phyloP scores from a whole-genome alignment of 2,888 invertebrate genomes.

The Sussaba pulchella region DNA sequence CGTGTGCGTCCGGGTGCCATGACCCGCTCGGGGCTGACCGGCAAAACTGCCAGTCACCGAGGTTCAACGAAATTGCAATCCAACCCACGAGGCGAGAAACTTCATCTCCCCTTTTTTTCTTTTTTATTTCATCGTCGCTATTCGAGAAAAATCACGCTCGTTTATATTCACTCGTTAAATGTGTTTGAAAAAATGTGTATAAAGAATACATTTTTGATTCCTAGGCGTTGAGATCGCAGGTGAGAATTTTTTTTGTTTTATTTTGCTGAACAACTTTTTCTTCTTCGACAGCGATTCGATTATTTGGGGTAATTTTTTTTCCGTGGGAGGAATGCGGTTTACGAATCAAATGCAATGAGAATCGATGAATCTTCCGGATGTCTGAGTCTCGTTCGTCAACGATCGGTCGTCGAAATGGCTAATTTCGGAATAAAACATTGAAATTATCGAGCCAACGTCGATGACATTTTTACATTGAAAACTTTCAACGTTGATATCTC shows the following conservation, averaged over 20 bases:
- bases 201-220: too few species aligned
- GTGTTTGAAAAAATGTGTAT: too few species aligned
- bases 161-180: slow-evolving; percentile 47
- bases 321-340: not conserved
- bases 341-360: not conserved
- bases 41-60: slow-evolving; percentile 61
- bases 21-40: slow-evolving; percentile 60
- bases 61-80: slow-evolving; percentile 64
- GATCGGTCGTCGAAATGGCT: too few species aligned
- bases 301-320: not conserved
- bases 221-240: too few species aligned
- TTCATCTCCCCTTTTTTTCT: slow-evolving; percentile 38
- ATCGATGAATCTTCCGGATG: too few species aligned
- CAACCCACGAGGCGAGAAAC: slow-evolving; percentile 66
- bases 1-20: slow-evolving; percentile 50
- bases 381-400: too few species aligned
- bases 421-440: too few species aligned
- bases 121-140: not conserved
- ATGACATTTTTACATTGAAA: not conserved
- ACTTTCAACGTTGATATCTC: not conserved
- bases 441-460: too few species aligned
- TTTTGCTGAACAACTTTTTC: too few species aligned
- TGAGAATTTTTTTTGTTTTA: too few species aligned
- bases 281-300: too few species aligned
- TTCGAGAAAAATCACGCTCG: slow-evolving; percentile 41